These are phyloP conservation scores for Urophycis tenuis DNA, from an alignment of 2,797 vertebrate genomes.

Conservation along the genomic window DNA sequence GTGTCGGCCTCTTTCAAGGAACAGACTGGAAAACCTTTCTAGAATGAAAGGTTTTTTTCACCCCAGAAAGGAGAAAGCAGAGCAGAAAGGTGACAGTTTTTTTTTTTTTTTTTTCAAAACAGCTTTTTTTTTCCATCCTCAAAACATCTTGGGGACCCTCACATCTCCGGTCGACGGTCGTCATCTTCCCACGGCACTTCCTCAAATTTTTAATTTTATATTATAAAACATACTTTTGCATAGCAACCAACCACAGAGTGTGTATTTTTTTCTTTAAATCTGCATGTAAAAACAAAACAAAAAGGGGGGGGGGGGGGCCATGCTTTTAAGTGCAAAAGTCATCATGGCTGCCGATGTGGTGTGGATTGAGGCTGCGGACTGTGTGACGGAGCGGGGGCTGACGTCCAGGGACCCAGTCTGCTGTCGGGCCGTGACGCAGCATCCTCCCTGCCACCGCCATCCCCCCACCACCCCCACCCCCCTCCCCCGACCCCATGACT, in stretches of 20 bases:
- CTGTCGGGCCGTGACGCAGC: slow-evolving; percentile 64
- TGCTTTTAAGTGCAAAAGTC: slow-evolving; percentile 47
- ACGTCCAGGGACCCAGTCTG: slow-evolving; percentile 55
- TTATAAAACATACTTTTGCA: not conserved
- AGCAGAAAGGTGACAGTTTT: slow-evolving; percentile 29
- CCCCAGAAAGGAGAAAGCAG: too few species aligned
- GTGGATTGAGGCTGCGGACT: slow-evolving; percentile 38
- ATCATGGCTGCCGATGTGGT: slow-evolving; percentile 40
- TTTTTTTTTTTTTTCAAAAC: slow-evolving; percentile 6
- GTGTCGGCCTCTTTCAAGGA: slow-evolving; percentile 42
- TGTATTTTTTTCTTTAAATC: not conserved
- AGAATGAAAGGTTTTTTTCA: slow-evolving; percentile 36
- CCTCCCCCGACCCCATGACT: slow-evolving; percentile 44
- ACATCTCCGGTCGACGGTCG: slow-evolving; percentile 26
- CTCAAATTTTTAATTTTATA: too few species aligned
- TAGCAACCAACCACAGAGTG: not conserved
- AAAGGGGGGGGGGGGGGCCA: too few species aligned
- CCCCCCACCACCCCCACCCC: too few species aligned
- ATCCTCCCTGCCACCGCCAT: slow-evolving; percentile 54
- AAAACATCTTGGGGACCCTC: slow-evolving; percentile 27
- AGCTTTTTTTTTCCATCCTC: slow-evolving; percentile 35
- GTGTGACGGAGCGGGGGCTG: slow-evolving; percentile 52
- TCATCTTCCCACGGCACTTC: slow-evolving; percentile 25
- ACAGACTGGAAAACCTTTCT: slow-evolving; percentile 41
- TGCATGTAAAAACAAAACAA: slow-evolving; percentile 13